Evolutionary conservation across 2,888 invertebrate species (phyloP), one percentile per base, ranked within the genome.

Genomic region (Tortricodes alternella): DNA sequence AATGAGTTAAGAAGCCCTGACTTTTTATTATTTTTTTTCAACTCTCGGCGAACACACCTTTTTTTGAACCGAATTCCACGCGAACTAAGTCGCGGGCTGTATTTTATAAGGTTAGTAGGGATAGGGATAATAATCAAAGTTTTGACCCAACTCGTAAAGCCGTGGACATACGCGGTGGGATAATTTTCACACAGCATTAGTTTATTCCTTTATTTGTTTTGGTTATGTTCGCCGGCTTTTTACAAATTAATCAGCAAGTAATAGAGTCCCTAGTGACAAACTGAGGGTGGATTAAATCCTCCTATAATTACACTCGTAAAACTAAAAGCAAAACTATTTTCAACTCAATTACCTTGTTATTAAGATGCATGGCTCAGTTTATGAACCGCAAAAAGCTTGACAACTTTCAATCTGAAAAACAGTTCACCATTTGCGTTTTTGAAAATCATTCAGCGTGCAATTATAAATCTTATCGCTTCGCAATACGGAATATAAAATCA

Each of bases 211-310:
- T 50, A 37, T 56, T 56, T 60, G 46, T 55, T 52, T 52, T 48
- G 21, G 39, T 21, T 53, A 59, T 53, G 53, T 60, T 53, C 59
- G 48, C 61, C 61, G 64, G 48, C 64, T 62, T 76, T 72, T 78
- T 75, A 77, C 68, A 75, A 77, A 77, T 76, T 76, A 75, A 75
- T 74, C 62, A 74, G 65, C 63, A 64, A 65, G 66, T 63, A 67
- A 66, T 68, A 63, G 59, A 63, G 52, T 61, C 64, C 51, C 53
- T 27, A 19, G 35, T 29, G 46, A 48, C 38, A n/a, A 13, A 13
- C 21, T 15, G 38, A 50, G 56, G 56, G 50, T 50, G 56, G 56
- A 50, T 44, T 50, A 50, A 27, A 27, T 27, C 29, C 32, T 19
- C 3, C 8, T 11, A 5, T 3, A 13, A 9, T 24, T 13, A 32